phyloP scores from a whole-genome alignment of 2,113 vertebrate species.

The Pollachius pollachius region DNA sequence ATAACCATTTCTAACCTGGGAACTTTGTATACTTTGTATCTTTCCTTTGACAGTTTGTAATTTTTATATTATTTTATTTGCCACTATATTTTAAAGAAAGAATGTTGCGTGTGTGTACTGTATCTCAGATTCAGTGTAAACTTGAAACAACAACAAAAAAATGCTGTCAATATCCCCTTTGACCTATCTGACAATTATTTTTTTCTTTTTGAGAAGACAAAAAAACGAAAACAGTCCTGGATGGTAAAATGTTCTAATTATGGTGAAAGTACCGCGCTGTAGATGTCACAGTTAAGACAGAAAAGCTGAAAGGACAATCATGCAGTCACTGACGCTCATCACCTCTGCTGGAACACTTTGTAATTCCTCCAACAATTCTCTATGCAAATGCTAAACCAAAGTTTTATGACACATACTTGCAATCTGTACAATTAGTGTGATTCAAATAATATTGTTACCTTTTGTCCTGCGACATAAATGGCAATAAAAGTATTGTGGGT shows the following conservation, averaged over 20 bases:
- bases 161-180: constrained; percentile 47
- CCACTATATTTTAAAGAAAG: constrained; percentile 65
- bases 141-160: constrained; percentile 72
- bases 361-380: constrained; percentile 30
- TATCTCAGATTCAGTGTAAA: constrained; percentile 75
- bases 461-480: constrained; percentile 75
- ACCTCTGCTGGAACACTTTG: constrained; percentile 23
- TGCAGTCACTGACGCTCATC: constrained; percentile 31
- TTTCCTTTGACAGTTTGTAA: constrained; percentile 60
- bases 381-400: constrained; percentile 46
- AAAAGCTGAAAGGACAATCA: constrained; percentile 55
- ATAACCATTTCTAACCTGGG: constrained; percentile 73
- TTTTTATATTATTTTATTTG: constrained; percentile 59
- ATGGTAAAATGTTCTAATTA: constrained; percentile 6
- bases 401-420: constrained; percentile 41
- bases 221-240: constrained; percentile 21
- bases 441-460: constrained; percentile 70
- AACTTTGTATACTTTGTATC: constrained; percentile 77
- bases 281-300: constrained; percentile 25
- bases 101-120: constrained; percentile 74
- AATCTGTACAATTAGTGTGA: constrained; percentile 50
- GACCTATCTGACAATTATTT: constrained; percentile 28
- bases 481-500: constrained; percentile 95
- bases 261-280: constrained; percentile 10
- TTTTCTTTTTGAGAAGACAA: not conserved